Evolutionary conservation across 2,113 vertebrate species (phyloP), one percentile per base, ranked within the genome.

Genomic region (Benitochromis conjunctus): DNA sequence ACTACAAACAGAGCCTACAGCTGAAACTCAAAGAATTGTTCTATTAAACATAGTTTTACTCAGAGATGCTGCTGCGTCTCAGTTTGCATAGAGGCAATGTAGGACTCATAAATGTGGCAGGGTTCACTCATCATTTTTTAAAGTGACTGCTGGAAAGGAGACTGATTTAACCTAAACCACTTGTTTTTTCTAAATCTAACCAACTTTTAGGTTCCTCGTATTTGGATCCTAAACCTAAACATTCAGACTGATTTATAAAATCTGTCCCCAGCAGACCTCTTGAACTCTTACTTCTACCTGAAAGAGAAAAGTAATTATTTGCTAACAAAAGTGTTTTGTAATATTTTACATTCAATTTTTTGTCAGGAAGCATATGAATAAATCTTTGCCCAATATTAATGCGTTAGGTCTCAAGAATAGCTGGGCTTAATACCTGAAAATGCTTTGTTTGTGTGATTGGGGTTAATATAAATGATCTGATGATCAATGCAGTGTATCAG

Each of bases 11-110:
- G 48, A 74, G 14, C 38, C 21, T 7, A 10, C 8, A 51, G 69
- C 41, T 51, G 69, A 51, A 51, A 19, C 5, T 51, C 4, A 48
- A 74, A 29, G 2, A 29, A 48, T 18, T 11, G 21, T 10, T 71
- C 8, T 4, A 26, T 26, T 43, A 71, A 29, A 48, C 29, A 9
- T 29, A 16, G 64, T 64, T 24, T 69, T 41, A 9, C 13, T 46
- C 21, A 69, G 38, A 43, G 64, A 21, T 9, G n/a, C 0, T 43
- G 1, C 12, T 0, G 1, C 21, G 16, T 69, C 3, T 43, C 62
- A 3, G 19, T 38, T 64, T 36, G 18, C 34, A 38, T 1, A 4
- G 62, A 21, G 14, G 36, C 7, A 69, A 43, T 2, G 7, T 46
- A 2, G 43, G 43, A 46, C 13, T 46, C 43, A 46, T 46, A 14